phyloP scores from a whole-genome alignment of 2,888 invertebrate genomes.

The Cephus pulcher region DNA sequence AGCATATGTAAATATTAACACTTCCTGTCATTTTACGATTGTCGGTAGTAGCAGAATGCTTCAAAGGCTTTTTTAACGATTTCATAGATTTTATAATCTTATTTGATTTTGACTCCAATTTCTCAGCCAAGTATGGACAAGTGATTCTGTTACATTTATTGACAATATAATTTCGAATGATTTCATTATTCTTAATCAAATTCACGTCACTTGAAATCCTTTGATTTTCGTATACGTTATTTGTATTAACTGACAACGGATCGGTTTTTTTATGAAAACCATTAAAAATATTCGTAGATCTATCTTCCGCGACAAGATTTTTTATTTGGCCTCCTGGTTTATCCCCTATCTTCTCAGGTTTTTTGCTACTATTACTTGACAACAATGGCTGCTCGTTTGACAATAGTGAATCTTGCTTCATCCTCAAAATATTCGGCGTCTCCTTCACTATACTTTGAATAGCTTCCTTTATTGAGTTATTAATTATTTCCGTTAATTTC shows the following conservation, averaged over 20 bases:
- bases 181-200: background rate
- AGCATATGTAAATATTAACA: conserved; percentile 58
- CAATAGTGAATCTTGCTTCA: background rate
- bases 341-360: background rate
- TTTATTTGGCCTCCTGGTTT: background rate
- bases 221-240: background rate
- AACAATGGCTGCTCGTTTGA: background rate
- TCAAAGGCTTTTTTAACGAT: background rate
- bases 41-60: conserved; percentile 26
- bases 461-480: conserved; percentile 47
- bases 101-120: background rate
- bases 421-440: conserved; percentile 11
- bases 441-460: conserved; percentile 42
- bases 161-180: background rate
- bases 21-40: conserved; percentile 55
- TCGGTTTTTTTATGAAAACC: no score
- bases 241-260: background rate
- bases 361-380: background rate
- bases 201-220: background rate
- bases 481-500: conserved; percentile 42
- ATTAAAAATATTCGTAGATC: background rate
- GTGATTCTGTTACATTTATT: background rate
- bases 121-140: background rate
- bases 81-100: background rate
- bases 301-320: background rate